These are phyloP conservation scores for Zaprionus kolodkinae DNA, from an alignment of 1,140 invertebrate genomes.

Conservation along the genomic window DNA sequence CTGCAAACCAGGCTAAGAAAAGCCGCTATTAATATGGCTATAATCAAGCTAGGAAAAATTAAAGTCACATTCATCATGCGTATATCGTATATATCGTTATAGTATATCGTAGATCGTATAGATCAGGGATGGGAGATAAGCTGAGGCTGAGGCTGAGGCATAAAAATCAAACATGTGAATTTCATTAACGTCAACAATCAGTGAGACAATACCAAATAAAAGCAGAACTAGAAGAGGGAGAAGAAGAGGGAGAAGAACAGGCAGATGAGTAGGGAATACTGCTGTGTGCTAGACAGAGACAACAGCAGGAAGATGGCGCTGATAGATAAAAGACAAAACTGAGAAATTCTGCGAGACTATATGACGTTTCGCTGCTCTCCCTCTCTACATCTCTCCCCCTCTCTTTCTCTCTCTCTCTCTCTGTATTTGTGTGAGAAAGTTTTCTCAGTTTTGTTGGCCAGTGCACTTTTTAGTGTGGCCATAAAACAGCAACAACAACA, in stretches of 20 bases:
- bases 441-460: conserved; percentile 68
- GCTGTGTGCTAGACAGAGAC: neutral
- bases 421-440: conserved; percentile 67
- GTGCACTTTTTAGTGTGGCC: conserved; percentile 76
- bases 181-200: conserved; percentile 70
- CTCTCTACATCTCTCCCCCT: neutral
- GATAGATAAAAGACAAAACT: conserved; percentile 48
- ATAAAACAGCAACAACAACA: conserved; percentile 66
- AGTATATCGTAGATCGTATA: conserved; percentile 15
- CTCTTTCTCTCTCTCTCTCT: conserved; percentile 11
- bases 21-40: conserved; percentile 49
- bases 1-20: neutral
- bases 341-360: conserved; percentile 46
- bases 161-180: conserved; percentile 71
- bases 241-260: neutral
- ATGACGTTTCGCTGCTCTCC: conserved; percentile 11
- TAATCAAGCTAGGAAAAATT: conserved; percentile 21
- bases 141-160: conserved; percentile 35
- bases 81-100: conserved; percentile 14
- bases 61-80: conserved; percentile 53
- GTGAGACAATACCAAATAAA: conserved; percentile 34
- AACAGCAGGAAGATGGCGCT: conserved; percentile 59
- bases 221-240: neutral
- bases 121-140: too few species aligned
- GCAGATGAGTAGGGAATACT: too few species aligned